These are phyloP conservation scores for Gastrophryne carolinensis DNA, from an alignment of 2,797 vertebrate species.

Conservation along the genomic window DNA sequence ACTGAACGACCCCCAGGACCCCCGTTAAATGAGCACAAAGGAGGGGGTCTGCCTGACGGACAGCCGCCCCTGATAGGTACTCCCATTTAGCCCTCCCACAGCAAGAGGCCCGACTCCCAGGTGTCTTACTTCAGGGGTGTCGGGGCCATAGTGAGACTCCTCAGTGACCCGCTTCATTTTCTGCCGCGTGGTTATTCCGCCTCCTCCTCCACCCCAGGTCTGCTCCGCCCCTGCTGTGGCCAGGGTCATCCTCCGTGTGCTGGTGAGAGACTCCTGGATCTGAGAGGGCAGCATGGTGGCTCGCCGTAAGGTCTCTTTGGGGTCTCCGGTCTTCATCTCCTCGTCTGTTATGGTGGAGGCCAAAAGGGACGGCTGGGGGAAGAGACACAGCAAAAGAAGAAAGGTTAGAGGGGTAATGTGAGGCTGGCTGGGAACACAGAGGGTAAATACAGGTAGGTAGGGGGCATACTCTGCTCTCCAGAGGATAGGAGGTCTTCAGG, in stretches of 20 bases:
- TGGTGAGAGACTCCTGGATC: slow-evolving; percentile 65
- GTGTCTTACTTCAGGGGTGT: slow-evolving; percentile 80
- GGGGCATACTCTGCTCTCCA: slow-evolving; percentile 81
- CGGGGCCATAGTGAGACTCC: slow-evolving; percentile 65
- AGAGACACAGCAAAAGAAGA: neutral
- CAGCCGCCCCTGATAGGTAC: no score
- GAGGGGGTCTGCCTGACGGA: no score
- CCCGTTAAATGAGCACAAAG: no score
- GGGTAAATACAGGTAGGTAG: no score
- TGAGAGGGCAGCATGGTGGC: slow-evolving; percentile 80
- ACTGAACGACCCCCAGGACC: no score
- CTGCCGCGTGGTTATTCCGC: slow-evolving; percentile 64
- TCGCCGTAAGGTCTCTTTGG: slow-evolving; percentile 81
- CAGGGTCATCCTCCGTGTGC: slow-evolving; percentile 61
- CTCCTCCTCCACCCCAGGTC: rapidly evolving
- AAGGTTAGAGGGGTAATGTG: no score
- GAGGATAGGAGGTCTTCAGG: slow-evolving; percentile 89
- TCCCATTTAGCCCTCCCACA: no score
- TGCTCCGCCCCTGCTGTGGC: neutral
- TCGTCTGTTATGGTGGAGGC: slow-evolving; percentile 79
- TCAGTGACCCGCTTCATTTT: slow-evolving; percentile 72
- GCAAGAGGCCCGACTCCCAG: no score
- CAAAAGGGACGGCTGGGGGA: slow-evolving; percentile 59
- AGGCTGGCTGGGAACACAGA: no score
- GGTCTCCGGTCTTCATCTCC: slow-evolving; percentile 84